phyloP scores from a whole-genome alignment of 2,797 vertebrate species.

The Dermochelys coriacea region DNA sequence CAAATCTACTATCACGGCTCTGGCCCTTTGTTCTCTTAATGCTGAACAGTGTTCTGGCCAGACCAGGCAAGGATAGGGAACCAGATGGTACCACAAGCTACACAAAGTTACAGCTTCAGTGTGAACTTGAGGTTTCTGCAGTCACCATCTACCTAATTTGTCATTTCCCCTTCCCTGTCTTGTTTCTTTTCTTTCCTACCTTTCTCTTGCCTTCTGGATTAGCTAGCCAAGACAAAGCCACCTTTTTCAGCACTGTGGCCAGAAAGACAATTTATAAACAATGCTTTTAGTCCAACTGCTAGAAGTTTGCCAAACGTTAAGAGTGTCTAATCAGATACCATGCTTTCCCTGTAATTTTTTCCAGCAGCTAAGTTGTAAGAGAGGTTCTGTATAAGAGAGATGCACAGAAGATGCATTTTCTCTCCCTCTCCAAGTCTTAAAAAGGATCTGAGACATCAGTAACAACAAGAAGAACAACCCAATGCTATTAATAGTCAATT shows the following conservation, averaged over 20 bases:
- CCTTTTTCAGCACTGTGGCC: background rate
- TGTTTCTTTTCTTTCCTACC: background rate
- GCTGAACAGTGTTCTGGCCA: background rate
- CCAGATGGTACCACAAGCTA: fast-evolving
- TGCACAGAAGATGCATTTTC: background rate
- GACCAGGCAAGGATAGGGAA: background rate
- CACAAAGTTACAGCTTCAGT: background rate
- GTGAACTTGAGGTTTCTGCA: conserved; percentile 12
- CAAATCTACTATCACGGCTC: fast-evolving
- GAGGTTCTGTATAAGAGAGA: background rate
- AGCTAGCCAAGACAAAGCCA: background rate
- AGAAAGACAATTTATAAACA: background rate
- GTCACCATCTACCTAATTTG: background rate
- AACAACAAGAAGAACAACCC: fast-evolving
- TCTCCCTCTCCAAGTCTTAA: background rate
- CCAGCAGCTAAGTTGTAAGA: background rate
- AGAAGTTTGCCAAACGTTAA: background rate
- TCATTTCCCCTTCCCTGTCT: background rate
- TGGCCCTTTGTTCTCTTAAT: background rate
- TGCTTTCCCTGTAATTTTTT: background rate
- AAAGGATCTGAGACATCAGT: background rate
- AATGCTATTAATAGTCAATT: background rate
- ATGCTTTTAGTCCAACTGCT: background rate
- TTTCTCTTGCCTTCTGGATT: background rate
- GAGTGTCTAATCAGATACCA: background rate